phyloP scores from a whole-genome alignment of 2,797 vertebrate genomes.

The Sebastes trivittatus region DNA sequence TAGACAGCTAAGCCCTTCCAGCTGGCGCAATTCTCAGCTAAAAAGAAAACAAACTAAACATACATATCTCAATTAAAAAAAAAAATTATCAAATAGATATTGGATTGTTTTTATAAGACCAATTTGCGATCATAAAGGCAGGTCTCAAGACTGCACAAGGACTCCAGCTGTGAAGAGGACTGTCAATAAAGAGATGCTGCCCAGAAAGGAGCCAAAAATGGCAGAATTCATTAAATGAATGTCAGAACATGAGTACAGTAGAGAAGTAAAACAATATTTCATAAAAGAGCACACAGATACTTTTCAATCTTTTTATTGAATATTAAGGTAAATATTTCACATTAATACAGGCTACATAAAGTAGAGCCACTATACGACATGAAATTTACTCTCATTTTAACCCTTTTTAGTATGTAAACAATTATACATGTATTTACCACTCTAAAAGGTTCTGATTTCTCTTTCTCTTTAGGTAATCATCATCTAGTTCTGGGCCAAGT shows the following conservation, averaged over 20 bases:
- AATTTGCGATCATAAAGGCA: neutral
- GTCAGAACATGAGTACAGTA: neutral
- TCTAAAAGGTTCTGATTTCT: conserved; percentile 92
- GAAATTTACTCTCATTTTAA: conserved; percentile 98
- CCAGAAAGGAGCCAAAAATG: neutral
- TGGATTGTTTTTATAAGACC: neutral
- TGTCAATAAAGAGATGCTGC: neutral
- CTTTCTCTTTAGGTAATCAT: conserved; percentile 88
- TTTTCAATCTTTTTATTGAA: conserved; percentile 98
- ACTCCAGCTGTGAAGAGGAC: neutral
- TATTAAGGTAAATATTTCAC: conserved; percentile 99
- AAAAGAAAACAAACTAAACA: neutral
- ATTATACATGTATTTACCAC: conserved; percentile 98
- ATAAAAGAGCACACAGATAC: conserved; percentile 57
- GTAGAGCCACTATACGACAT: conserved; percentile 99
- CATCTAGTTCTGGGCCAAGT: conserved; percentile 92
- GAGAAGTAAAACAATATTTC: neutral
- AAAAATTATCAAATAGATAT: neutral
- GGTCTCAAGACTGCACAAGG: neutral
- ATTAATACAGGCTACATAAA: conserved; percentile 99
- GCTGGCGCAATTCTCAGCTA: neutral
- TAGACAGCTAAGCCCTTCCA: neutral
- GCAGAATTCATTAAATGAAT: neutral
- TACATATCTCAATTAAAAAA: neutral
- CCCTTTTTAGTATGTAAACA: conserved; percentile 98